phyloP scores from a whole-genome alignment of 2,888 invertebrate species.

The Alviniconcha strummeri region DNA sequence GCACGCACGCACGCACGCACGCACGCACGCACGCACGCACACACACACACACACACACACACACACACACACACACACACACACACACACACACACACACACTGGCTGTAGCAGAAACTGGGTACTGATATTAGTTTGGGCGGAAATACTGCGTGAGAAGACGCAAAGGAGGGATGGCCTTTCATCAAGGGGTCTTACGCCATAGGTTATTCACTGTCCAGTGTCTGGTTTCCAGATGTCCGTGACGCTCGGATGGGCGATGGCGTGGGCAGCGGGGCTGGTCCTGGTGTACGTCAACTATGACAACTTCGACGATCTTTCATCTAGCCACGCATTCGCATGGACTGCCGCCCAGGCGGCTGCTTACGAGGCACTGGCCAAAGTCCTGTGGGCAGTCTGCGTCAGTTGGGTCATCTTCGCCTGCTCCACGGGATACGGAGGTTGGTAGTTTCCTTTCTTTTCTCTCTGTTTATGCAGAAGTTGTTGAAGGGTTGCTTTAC shows the following conservation, averaged over 20 bases:
- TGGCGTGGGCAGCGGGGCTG: conserved; percentile 54
- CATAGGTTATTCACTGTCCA: too few relatives aligned
- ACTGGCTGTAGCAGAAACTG: background rate
- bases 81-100: background rate
- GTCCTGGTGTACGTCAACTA: conserved; percentile 66
- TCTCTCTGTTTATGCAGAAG: background rate
- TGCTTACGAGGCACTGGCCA: conserved; percentile 73
- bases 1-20: background rate
- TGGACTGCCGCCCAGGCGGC: conserved; percentile 58
- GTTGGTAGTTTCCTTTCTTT: conserved; percentile 51
- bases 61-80: conserved; percentile 1
- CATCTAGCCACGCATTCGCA: background rate
- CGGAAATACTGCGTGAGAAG: too few relatives aligned
- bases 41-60: background rate
- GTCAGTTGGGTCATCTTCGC: conserved; percentile 77
- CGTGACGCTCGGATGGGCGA: conserved; percentile 60
- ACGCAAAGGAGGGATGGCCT: too few relatives aligned
- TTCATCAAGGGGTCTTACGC: too few relatives aligned
- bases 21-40: background rate
- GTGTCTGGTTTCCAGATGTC: conserved; percentile 44
- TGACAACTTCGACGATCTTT: conserved; percentile 56
- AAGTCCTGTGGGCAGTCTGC: conserved; percentile 76
- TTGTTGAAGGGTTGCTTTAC: too few relatives aligned
- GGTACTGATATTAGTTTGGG: too few relatives aligned
- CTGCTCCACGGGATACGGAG: conserved; percentile 75